Percentiles rank a stretch among this genome's conserved stretches.
Evolutionary conservation across 2,888 invertebrate genomes (phyloP).

Genomic region (Rhagophthalmus giganteus): DNA sequence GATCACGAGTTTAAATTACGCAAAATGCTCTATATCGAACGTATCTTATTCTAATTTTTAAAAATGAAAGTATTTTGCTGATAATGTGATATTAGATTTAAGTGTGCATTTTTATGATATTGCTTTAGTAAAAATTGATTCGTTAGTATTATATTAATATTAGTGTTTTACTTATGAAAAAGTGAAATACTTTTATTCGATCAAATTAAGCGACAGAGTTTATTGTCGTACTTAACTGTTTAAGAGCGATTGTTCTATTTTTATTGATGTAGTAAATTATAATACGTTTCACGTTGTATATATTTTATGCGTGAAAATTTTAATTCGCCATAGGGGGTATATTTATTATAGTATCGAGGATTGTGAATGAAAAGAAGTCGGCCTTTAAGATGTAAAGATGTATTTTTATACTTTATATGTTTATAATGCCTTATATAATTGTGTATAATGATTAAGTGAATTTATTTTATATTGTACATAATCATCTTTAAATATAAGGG

Average conservation of each 20-base stretch:
- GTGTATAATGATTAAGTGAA: slow-evolving; percentile 11
- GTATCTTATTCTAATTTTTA: not conserved
- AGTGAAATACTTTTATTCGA: too few species aligned
- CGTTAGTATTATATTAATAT: too few species aligned
- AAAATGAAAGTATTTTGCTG: too few species aligned
- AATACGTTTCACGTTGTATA: not conserved
- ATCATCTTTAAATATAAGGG: slow-evolving; percentile 5
- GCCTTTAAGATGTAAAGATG: not conserved
- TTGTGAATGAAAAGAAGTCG: not conserved
- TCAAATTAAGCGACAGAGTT: not conserved
- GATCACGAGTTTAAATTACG: slow-evolving; percentile 53
- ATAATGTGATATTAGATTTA: too few species aligned
- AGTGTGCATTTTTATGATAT: too few species aligned
- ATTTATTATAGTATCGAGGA: not conserved
- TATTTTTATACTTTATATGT: not conserved
- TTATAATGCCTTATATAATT: slow-evolving; percentile 1
- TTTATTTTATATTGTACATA: slow-evolving; percentile 12
- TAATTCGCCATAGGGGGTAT: not conserved
- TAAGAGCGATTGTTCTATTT: not conserved
- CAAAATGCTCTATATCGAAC: too few species aligned
- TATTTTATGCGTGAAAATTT: not conserved
- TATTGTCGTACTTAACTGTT: not conserved
- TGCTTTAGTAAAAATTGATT: too few species aligned
- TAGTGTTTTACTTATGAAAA: too few species aligned
- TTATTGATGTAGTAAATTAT: not conserved